Base-by-base conservation (phyloP, 1,140 invertebrate genomes). In the Semibalanus balanoides region DNA sequence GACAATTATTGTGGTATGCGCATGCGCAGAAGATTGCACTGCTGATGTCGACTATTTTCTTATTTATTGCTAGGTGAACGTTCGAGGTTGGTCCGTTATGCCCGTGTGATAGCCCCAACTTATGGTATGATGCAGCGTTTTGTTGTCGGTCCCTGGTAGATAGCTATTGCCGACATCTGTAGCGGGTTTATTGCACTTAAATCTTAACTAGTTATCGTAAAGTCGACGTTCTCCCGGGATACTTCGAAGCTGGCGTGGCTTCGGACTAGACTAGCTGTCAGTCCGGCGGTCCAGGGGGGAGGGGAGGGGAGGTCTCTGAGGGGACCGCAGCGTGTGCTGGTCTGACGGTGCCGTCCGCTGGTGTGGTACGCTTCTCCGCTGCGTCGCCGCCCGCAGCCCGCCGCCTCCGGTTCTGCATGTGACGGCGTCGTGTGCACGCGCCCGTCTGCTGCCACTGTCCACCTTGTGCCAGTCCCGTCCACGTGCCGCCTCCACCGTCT, bases 381-480 rank as follows among this genome's bases (percentile, higher is more conserved):
- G n/a, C n/a, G n/a, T n/a, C n/a, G n/a, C n/a, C n/a, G n/a, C n/a
- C n/a, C 5, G 35, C 35, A 17, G 35, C 35, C 17, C 35, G 35
- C 35, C 35, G 35, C 35, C 35, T 5, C 5, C 35, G 5, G 35
- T 40, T 25, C 22, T 64, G 51, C 51, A 64, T 64, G 51, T 40
- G 35, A 5, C 51, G 14, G 51, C 51, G 51, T 25, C 14, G 1
- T 19, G 51, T 64, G 51, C 51, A 64, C 51, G 51, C 51, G 51
- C 51, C 51, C 22, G 51, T 64, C 51, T 25, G 22, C 51, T 19
- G 51, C 51, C 51, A 11, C 51, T 40, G 35, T 40, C 14, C 22
- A 64, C 51, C 22, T 1, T 19, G 31, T 77, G 76, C 76, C 30
- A 72, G 29, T 76, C 31, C 30, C 30, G 76, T 76, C 30, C 30